Evolutionary conservation across 2,797 vertebrate species (phyloP), one percentile per base, ranked within the genome.

Genomic region (Benthosema pterotum): DNA sequence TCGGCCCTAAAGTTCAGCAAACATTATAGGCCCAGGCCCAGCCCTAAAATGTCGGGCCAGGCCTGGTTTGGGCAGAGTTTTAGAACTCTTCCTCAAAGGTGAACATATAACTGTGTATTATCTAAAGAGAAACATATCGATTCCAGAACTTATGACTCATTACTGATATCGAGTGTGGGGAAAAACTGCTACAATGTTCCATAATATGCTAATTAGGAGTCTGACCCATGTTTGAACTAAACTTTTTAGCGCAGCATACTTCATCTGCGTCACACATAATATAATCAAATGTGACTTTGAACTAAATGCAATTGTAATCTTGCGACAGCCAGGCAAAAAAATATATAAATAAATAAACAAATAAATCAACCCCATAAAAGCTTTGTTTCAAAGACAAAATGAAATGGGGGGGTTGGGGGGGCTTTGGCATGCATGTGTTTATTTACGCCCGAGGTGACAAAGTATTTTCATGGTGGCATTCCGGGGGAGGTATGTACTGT

Each of bases 81-180:
- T n/a, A n/a, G n/a, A n/a, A n/a, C n/a, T n/a, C n/a, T n/a, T n/a
- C 74, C 79, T 76, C 67, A 79, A 84, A 82, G 77, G 79, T 80
- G 67, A 79, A 77, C 75, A 75, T 52, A 71, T 25, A 42, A 75
- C 45, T 58, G 69, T 66, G 75, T 72, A 77, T 80, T 79, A 81
- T 78, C 79, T 78, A 77, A 75, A 81, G 75, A 83, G 61, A 63
- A 80, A 84, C 83, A 83, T 83, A 79, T 86, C 80, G 78, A 87
- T 83, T 82, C 61, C 55, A 57, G 66, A 70, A 79, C 67, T 65
- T 76, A 75, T 61, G 45, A 81, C 74, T 72, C 74, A 73, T 74
- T 71, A 74, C 65, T 70, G 69, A 83, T 75, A 55, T 72, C 79
- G 71, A 46, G 74, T 74, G 56, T n/a, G 22, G 22, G 8, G 8